These are phyloP conservation scores for Hydractinia echinata DNA, from an alignment of 30 jellyfish, hydroid and myxozoan genomes.

Conservation along the genomic window DNA sequence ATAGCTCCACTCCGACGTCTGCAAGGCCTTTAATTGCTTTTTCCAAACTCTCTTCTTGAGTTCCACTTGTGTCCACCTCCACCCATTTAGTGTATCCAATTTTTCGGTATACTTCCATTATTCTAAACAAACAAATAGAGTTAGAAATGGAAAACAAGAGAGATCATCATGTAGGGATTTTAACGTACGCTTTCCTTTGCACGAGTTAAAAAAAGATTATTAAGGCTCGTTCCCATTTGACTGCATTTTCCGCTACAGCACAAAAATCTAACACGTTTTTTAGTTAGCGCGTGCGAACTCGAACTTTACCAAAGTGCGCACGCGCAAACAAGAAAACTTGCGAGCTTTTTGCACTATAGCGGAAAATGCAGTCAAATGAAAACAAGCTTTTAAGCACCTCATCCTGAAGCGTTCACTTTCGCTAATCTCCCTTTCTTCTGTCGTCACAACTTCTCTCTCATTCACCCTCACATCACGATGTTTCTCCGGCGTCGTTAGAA, in stretches of 20 bases:
- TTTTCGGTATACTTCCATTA: constrained; percentile 32
- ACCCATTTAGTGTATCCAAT: constrained; percentile 29
- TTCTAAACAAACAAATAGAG: not conserved
- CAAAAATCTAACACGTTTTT: too few species aligned
- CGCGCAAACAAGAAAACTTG: too few species aligned
- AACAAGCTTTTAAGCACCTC: constrained; percentile 1
- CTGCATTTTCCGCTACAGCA: too few species aligned
- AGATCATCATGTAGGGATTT: too few species aligned
- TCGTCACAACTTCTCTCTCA: constrained; percentile 21
- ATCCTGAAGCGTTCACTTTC: not conserved
- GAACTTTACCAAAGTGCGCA: too few species aligned
- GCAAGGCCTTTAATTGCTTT: constrained; percentile 31
- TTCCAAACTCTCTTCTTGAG: constrained; percentile 31
- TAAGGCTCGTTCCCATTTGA: too few species aligned
- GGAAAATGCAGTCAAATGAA: not conserved
- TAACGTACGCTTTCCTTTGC: too few species aligned
- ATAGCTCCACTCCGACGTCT: not conserved
- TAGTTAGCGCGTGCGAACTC: too few species aligned
- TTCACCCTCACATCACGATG: constrained; percentile 26
- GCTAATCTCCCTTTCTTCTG: constrained; percentile 31
- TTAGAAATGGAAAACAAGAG: too few species aligned
- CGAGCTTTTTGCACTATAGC: too few species aligned
- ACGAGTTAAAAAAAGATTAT: too few species aligned
- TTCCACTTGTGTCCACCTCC: constrained; percentile 42
- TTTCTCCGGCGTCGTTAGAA: constrained; percentile 35